Conservation (phyloP, 2,888 invertebrate genomes). For the Rambutsinella grinnellia region DNA sequence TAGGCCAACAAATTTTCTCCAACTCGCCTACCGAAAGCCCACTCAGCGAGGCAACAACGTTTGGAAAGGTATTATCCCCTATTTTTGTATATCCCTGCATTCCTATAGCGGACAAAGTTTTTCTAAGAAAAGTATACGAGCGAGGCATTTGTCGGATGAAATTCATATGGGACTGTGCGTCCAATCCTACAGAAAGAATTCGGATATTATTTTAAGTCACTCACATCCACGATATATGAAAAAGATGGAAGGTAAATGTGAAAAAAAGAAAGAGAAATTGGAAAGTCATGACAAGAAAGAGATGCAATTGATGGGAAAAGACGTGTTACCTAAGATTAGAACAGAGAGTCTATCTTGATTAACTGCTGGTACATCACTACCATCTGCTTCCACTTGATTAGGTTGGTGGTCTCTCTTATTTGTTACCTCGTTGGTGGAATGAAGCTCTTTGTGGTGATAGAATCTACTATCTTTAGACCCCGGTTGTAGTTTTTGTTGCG, state of each 20-base stretch:
- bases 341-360: slow-evolving; percentile 72
- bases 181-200: no score
- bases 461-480: not conserved
- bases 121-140: slow-evolving; percentile 74
- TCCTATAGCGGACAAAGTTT: slow-evolving; percentile 78
- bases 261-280: no score
- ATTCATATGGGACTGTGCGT: slow-evolving; percentile 87
- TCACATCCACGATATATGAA: no score
- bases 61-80: slow-evolving; percentile 94
- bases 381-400: not conserved
- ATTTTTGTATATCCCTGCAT: slow-evolving; percentile 93
- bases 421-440: no score
- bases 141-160: slow-evolving; percentile 77
- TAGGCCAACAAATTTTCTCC: slow-evolving; percentile 76
- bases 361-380: not conserved
- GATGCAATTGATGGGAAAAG: no score
- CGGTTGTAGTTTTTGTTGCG: not conserved
- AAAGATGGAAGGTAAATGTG: no score
- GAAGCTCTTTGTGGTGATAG: not conserved
- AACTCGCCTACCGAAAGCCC: slow-evolving; percentile 80
- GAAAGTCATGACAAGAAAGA: no score
- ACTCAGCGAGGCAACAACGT: slow-evolving; percentile 81
- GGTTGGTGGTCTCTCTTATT: not conserved
- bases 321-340: slow-evolving; percentile 83
- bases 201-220: no score